Conservation (phyloP, 2,797 vertebrate species). For the Enteromius anoplus region DNA sequence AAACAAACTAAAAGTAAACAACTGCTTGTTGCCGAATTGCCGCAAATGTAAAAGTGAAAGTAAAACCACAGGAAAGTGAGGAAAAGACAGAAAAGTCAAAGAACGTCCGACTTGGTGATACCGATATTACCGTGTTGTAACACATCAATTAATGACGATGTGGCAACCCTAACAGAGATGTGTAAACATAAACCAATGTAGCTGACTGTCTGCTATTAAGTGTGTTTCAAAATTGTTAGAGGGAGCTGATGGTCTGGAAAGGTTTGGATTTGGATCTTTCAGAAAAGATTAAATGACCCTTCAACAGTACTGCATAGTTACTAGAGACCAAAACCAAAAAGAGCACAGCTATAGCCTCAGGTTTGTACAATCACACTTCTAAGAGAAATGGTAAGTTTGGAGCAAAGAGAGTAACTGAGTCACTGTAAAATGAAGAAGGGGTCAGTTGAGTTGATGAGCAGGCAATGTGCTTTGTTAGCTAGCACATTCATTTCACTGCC, state of each 20-base stretch:
- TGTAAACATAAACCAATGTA: too few relatives aligned
- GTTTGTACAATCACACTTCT: constrained; percentile 12
- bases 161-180: too few relatives aligned
- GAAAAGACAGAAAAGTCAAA: too few relatives aligned
- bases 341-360: constrained; percentile 14
- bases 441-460: constrained; percentile 22
- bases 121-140: too few relatives aligned
- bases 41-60: too few relatives aligned
- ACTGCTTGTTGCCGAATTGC: too few relatives aligned
- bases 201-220: too few relatives aligned
- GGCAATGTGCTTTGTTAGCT: constrained; percentile 42
- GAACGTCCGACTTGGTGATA: too few relatives aligned
- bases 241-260: neutral
- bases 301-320: neutral
- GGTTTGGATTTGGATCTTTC: neutral
- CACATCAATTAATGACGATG: too few relatives aligned
- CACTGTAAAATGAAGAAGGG: neutral
- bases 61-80: neutral
- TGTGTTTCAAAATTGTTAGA: neutral
- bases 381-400: neutral
- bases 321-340: constrained; percentile 19
- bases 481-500: constrained; percentile 23
- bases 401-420: constrained; percentile 2
- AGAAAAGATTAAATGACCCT: constrained; percentile 38
- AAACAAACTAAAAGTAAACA: too few relatives aligned